Percentiles rank a stretch among this genome's conserved stretches.
Evolutionary conservation across 1,140 invertebrate genomes (phyloP).

Genomic region (Theocolax elegans): DNA sequence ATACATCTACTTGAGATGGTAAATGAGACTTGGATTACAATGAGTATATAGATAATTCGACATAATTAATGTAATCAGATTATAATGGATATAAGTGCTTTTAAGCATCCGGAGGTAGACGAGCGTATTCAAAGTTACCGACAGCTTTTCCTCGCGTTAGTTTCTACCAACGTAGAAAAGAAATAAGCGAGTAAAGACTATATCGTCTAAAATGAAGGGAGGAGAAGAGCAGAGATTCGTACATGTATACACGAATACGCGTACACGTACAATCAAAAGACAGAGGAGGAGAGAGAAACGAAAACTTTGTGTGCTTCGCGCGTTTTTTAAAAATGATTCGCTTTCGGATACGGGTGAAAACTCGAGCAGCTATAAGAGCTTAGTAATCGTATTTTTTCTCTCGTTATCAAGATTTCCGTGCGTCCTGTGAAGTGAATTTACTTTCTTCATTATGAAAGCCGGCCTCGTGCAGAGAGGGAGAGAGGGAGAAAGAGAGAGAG

Average conservation of each 20-base stretch:
- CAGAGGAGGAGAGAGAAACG: neutral
- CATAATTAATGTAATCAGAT: too few species aligned
- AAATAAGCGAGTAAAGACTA: neutral
- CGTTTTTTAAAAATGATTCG: constrained; percentile 23
- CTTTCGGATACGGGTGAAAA: constrained; percentile 17
- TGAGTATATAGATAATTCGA: too few species aligned
- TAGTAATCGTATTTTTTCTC: constrained; percentile 52
- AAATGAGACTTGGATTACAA: too few species aligned
- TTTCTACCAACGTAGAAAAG: constrained; percentile 6
- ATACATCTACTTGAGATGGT: too few species aligned
- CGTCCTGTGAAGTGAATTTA: constrained; percentile 58
- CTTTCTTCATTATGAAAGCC: constrained; percentile 61
- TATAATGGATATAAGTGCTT: too few species aligned
- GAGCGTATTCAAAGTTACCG: neutral
- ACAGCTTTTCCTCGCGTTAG: constrained; percentile 15
- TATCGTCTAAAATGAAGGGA: too few species aligned
- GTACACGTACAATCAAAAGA: neutral
- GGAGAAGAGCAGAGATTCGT: neutral
- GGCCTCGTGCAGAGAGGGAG: constrained; percentile 25
- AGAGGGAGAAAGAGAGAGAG: constrained; percentile 6
- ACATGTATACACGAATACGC: neutral
- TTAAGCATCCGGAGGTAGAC: too few species aligned
- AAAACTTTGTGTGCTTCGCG: neutral
- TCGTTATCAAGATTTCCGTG: constrained; percentile 54
- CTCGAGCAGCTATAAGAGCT: constrained; percentile 40